phyloP scores from a whole-genome alignment of 1,140 invertebrate genomes.

The Asobara japonica region DNA sequence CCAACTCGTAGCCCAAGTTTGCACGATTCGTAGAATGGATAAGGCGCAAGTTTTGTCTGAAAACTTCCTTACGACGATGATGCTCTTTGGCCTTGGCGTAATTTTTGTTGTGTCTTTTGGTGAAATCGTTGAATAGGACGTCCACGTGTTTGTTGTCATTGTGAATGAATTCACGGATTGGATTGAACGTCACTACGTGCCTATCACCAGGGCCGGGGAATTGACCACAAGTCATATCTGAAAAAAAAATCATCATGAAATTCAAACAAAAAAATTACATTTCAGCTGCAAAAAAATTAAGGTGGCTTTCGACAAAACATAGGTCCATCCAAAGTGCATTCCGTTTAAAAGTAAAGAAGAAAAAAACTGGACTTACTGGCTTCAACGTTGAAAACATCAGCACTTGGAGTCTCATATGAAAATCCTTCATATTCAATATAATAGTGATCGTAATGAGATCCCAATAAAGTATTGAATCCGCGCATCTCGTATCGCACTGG shows the following conservation, averaged over 20 bases:
- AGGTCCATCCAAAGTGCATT: too few species aligned
- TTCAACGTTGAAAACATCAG: constrained; percentile 76
- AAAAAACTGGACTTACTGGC: constrained; percentile 65
- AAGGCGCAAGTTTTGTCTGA: constrained; percentile 89
- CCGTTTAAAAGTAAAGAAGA: constrained; percentile 7
- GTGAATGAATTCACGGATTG: constrained; percentile 91
- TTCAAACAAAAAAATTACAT: too few species aligned
- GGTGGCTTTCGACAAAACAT: too few species aligned
- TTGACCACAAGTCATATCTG: constrained; percentile 78
- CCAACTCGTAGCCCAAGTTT: constrained; percentile 77
- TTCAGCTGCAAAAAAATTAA: too few species aligned
- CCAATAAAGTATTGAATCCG: constrained; percentile 90
- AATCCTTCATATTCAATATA: constrained; percentile 86
- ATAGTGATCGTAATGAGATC: constrained; percentile 97
- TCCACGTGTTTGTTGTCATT: constrained; percentile 78
- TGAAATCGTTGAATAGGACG: constrained; percentile 82
- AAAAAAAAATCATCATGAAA: constrained; percentile 33
- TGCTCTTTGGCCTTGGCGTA: constrained; percentile 77
- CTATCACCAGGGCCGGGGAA: constrained; percentile 89
- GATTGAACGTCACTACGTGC: constrained; percentile 87
- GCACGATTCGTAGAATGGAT: constrained; percentile 88
- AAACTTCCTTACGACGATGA: constrained; percentile 78
- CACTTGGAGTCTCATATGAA: constrained; percentile 73
- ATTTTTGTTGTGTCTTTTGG: constrained; percentile 75
- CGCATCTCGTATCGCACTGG: constrained; percentile 91